phyloP scores from a whole-genome alignment of 2,797 vertebrate genomes.

The Capromys pilorides region DNA sequence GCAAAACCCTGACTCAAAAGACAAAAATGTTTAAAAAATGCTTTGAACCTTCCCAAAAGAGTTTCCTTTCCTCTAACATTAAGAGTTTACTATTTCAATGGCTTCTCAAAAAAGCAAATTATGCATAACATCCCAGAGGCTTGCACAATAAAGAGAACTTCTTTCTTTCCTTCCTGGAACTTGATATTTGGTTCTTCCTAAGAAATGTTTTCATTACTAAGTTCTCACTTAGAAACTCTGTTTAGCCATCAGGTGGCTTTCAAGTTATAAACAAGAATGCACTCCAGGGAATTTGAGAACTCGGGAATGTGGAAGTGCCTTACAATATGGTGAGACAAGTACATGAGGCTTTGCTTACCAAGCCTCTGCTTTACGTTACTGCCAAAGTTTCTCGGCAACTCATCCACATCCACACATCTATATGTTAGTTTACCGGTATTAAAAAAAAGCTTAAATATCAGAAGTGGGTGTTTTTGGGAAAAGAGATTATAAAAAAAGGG shows the following conservation, averaged over 20 bases:
- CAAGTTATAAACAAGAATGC: constrained; percentile 66
- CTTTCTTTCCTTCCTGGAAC: constrained; percentile 72
- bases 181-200: constrained; percentile 60
- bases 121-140: constrained; percentile 27
- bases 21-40: background rate
- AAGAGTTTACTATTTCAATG: constrained; percentile 45
- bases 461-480: background rate
- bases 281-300: constrained; percentile 64
- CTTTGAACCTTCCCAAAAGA: background rate
- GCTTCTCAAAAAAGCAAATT: constrained; percentile 65
- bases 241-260: constrained; percentile 71
- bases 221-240: constrained; percentile 59
- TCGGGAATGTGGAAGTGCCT: constrained; percentile 66
- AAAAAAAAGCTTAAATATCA: constrained; percentile 33
- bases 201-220: constrained; percentile 70
- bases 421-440: background rate
- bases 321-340: background rate
- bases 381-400: constrained; percentile 9
- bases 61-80: constrained; percentile 13
- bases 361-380: background rate
- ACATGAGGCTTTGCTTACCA: background rate
- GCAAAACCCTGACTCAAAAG: background rate
- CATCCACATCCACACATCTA: background rate
- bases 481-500: background rate
- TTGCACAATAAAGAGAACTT: constrained; percentile 66